Conservation (phyloP, 2,797 vertebrate genomes). For the Lacerta agilis region DNA sequence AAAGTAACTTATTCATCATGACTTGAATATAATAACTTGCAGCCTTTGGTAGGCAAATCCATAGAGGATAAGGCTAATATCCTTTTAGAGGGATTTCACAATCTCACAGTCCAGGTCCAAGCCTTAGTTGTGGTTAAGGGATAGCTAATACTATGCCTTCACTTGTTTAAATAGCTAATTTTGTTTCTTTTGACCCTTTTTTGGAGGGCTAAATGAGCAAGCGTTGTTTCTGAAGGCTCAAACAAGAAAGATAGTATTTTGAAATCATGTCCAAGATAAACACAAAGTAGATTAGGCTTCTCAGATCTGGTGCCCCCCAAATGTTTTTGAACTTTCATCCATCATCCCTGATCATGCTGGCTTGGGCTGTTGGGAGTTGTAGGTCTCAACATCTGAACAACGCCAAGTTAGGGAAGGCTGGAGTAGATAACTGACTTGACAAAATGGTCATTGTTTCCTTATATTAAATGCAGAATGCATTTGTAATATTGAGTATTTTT, state of each 20-base stretch:
- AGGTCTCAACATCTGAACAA: no score
- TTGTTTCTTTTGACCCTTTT: not conserved
- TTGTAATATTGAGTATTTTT: slow-evolving; percentile 42
- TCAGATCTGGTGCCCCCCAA: no score
- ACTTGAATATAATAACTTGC: not conserved
- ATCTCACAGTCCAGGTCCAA: no score
- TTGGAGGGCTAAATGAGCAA: not conserved
- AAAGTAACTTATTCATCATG: not conserved
- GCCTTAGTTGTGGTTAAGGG: not conserved
- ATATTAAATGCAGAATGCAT: slow-evolving; percentile 16
- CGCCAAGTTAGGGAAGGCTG: no score
- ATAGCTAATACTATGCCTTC: not conserved
- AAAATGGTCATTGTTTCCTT: not conserved
- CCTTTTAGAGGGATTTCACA: not conserved
- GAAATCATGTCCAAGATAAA: not conserved
- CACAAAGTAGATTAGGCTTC: not conserved
- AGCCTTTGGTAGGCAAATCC: not conserved
- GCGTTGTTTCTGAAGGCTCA: not conserved
- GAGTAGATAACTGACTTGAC: no score
- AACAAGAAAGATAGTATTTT: not conserved
- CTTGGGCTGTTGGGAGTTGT: no score
- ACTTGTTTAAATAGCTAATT: not conserved
- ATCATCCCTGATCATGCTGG: not conserved
- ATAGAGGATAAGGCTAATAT: not conserved
- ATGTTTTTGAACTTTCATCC: no score